Evolutionary conservation across 2,113 vertebrate species (phyloP), one percentile per base, ranked within the genome.

Genomic region (Ivindomyrus marchei): DNA sequence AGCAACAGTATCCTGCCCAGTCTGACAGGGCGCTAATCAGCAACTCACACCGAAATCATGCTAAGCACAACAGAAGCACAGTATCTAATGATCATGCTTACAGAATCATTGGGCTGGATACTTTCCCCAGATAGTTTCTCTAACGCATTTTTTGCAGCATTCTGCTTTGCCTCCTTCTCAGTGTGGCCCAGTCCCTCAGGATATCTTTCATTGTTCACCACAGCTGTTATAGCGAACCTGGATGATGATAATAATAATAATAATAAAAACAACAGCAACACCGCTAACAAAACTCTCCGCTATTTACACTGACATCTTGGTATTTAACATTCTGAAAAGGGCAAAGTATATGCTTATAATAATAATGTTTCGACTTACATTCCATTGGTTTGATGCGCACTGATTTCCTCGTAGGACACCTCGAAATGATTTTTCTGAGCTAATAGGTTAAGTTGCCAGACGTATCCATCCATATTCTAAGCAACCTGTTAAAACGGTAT

Each of bases 81-180:
- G 6, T 19, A 24, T 47, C 9, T n/a, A 85, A 47, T 47, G 83
- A 84, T 46, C 8, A 50, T 31, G 6, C 93, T 93, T 88, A 93
- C 93, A 90, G 87, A 11, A 24, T 92, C 88, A 11, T 24, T 62
- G 1, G 52, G n/a, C 36, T 90, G 85, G 19, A 42, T 45, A n/a
- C 24, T 88, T 42, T 88, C 70, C 9, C 0, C 24, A 2, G 1
- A 1, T 3, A 96, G 52, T 31, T 0, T 3, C 0, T 2, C 42
- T 10, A 94, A 36, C 0, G 93, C 95, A 50, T 95, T 93, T 92
- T 92, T 93, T 24, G 96, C 95, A 9, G 96, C 96, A 0, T 94
- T 92, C 27, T 94, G 92, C 88, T 88, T 95, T 3, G 96, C 96
- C 70, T 94, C 95, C 52, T 94, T 96, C 92, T 96, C 96, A 89